Percentiles rank a stretch among this genome's conserved stretches.
phyloP scores from a whole-genome alignment of 2,113 vertebrate species.

The Erythrocebus patas region DNA sequence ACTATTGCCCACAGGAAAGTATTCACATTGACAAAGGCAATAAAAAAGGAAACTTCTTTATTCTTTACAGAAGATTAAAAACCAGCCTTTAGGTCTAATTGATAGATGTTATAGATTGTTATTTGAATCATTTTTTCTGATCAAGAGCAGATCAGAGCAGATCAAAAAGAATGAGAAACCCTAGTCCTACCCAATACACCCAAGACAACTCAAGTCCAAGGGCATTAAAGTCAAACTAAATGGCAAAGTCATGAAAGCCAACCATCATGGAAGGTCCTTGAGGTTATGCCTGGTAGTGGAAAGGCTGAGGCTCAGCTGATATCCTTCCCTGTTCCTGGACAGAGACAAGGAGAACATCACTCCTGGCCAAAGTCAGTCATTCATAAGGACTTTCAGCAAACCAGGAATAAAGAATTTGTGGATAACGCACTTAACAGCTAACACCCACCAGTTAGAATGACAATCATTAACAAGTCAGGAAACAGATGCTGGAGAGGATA shows the following conservation, averaged over 20 bases:
- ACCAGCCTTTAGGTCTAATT: too few relatives aligned
- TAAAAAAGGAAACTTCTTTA: neutral
- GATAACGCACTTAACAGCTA: neutral
- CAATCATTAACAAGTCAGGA: too few relatives aligned
- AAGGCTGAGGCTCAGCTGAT: neutral
- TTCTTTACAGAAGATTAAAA: too few relatives aligned
- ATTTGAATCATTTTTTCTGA: neutral
- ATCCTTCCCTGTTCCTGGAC: neutral
- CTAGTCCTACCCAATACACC: neutral
- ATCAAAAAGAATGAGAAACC: neutral
- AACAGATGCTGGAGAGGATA: too few relatives aligned
- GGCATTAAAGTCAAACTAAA: neutral
- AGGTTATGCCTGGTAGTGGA: neutral
- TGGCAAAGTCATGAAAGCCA: neutral
- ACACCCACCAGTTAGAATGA: too few relatives aligned
- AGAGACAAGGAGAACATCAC: neutral
- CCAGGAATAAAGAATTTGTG: neutral
- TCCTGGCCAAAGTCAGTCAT: neutral
- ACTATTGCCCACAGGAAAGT: neutral
- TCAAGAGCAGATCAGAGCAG: neutral
- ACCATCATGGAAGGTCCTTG: neutral
- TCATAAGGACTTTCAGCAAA: neutral
- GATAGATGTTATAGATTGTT: neutral
- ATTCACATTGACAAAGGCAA: neutral
- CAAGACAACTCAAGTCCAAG: neutral